Evolutionary conservation across 30 jellyfish, hydroid and myxozoan genomes (phyloP).

Genomic region (Hydra vulgaris): DNA sequence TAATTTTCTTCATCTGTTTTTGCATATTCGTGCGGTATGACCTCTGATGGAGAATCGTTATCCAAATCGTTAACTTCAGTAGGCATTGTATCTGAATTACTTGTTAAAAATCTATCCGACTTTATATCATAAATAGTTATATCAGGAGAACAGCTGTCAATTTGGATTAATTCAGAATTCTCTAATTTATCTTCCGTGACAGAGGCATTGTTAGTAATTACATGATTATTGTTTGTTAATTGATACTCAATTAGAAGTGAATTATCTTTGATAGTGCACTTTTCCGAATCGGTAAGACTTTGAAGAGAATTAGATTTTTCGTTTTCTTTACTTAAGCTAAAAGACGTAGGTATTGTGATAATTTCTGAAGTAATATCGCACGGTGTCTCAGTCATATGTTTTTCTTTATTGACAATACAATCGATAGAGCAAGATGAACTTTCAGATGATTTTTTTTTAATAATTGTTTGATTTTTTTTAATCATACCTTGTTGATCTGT

Average conservation of each 20-base stretch:
- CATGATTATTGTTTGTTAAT: neutral
- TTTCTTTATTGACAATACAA: neutral
- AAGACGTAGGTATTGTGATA: neutral
- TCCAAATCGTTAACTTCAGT: conserved; percentile 4
- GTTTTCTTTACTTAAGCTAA: neutral
- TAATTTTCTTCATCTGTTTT: neutral
- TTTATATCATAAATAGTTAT: neutral
- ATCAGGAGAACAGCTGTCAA: conserved; percentile 15
- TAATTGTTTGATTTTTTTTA: neutral
- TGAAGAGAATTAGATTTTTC: neutral
- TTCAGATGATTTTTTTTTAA: neutral
- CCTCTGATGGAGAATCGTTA: too few relatives aligned
- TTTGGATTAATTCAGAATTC: neutral
- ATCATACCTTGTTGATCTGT: neutral
- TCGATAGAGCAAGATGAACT: neutral
- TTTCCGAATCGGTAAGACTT: neutral
- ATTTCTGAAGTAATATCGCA: neutral
- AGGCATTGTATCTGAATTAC: conserved; percentile 5
- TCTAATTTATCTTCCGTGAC: neutral
- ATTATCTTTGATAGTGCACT: neutral
- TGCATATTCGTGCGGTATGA: too few relatives aligned
- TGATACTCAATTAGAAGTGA: neutral
- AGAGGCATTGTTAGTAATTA: neutral
- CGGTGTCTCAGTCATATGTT: neutral
- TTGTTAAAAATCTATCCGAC: conserved; percentile 21